Evolutionary conservation across 2,797 vertebrate species (phyloP), one percentile per base, ranked within the genome.

Genomic region (Pseudochaenichthys georgianus): DNA sequence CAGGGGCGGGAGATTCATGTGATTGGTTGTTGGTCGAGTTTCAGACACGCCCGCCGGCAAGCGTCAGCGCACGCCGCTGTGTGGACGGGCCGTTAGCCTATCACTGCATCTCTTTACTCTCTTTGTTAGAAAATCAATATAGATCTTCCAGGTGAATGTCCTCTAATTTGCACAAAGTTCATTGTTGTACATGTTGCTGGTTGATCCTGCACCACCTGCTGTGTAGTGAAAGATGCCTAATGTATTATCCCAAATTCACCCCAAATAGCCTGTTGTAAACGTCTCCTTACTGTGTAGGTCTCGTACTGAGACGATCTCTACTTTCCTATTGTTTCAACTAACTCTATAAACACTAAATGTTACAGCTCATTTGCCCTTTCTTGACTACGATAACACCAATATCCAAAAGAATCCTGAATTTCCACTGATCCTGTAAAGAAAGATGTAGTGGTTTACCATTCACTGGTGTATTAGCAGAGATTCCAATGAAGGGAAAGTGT

Each of bases 401-500:
- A 17, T 63, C 42, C 38, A 19, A 46, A 13, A 64, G 48, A 43
- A 5, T 28, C 28, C 28, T 3, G 34, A 42, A 4, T 1, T 3
- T 53, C 13, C 41, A 19, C 3, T 17, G 41, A 23, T 45, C 19
- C 48, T 58, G 48, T 50, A 61, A 28, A 12, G 21, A 53, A 61
- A 53, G 8, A 47, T 63, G 46, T 7, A 3, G 4, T 52, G 41
- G 41, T 28, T 52, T 34, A 59, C 1, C 19, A 34, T 63, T 52
- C 8, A 28, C 4, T 38, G 48, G 6, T 66, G 21, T 6, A 63
- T 31, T 41, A 54, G 21, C 1, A 3, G 8, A 57, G 19, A 23
- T 70, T 60, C 68, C 15, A 58, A 11, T 5, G 7, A 64, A 43
- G 17, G 21, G 53, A 43, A 70, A 50, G 17, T 15, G 53, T 46